These are phyloP conservation scores for Penaeus japonicus DNA, from an alignment of 1,140 invertebrate species.

Conservation along the genomic window DNA sequence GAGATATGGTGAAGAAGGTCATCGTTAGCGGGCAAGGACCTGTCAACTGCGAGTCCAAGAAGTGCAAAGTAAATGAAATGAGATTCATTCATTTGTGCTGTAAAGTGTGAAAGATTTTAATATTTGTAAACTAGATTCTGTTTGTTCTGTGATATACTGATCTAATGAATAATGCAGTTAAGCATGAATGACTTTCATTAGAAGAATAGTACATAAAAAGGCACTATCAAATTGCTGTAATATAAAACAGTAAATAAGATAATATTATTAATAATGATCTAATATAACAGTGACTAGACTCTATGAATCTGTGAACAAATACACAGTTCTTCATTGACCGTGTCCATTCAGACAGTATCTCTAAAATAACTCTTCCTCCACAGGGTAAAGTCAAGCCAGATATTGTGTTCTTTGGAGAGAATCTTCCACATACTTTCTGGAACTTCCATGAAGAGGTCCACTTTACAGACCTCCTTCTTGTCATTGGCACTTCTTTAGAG, in stretches of 20 bases:
- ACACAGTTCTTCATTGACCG: neutral
- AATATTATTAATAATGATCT: no score
- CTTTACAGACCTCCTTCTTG: constrained; percentile 89
- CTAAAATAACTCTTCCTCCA: neutral
- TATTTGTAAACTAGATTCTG: no score
- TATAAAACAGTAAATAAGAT: no score
- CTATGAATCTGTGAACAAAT: neutral
- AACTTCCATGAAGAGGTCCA: constrained; percentile 77
- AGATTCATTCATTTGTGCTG: neutral
- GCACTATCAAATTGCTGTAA: no score
- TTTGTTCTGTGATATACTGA: no score
- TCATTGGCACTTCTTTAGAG: constrained; percentile 93
- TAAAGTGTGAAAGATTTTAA: neutral
- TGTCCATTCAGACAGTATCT: neutral
- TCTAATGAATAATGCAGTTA: no score
- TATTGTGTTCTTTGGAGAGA: constrained; percentile 95
- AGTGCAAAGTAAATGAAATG: constrained; percentile 28
- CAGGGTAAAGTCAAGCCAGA: constrained; percentile 88
- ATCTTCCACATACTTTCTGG: constrained; percentile 79
- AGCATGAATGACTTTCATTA: no score
- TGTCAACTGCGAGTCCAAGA: neutral
- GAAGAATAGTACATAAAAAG: no score
- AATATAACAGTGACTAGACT: neutral
- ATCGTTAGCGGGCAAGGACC: constrained; percentile 17
- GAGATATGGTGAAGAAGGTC: neutral